Percentiles rank a stretch among this genome's conserved stretches.
Evolutionary conservation across 30 jellyfish, hydroid and myxozoan genomes (phyloP).

Genomic region (Mastigias papua): DNA sequence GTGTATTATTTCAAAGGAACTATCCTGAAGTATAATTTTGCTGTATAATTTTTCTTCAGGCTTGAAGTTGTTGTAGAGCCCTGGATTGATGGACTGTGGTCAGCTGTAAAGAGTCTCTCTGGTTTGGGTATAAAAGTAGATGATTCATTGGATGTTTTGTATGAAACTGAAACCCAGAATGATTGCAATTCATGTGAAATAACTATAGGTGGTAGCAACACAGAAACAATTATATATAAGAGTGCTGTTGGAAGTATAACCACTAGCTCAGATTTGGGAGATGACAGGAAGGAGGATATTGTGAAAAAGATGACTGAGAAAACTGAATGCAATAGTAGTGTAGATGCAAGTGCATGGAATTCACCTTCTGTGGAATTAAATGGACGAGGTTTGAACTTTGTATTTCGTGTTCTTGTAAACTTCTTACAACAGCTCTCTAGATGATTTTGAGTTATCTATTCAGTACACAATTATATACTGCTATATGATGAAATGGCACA

Average conservation of each 20-base stretch:
- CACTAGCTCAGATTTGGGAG: neutral
- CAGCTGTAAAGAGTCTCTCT: conserved; percentile 67
- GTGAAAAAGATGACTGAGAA: neutral
- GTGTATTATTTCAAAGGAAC: neutral
- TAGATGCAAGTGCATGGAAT: conserved; percentile 16
- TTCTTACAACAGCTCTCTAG: neutral
- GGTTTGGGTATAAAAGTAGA: neutral
- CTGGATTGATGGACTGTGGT: conserved; percentile 96
- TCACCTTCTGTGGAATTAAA: conserved; percentile 8
- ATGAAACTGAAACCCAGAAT: neutral
- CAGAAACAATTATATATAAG: neutral
- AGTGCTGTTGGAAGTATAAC: neutral
- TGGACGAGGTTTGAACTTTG: conserved; percentile 48
- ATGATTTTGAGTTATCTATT: no score
- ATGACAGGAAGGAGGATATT: neutral
- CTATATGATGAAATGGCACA: no score
- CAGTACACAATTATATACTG: no score
- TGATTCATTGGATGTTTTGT: neutral
- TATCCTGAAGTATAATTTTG: neutral
- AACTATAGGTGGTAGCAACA: neutral
- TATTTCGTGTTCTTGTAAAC: neutral
- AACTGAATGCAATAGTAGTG: neutral
- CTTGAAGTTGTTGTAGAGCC: conserved; percentile 97
- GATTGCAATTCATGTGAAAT: neutral
- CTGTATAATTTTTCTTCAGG: conserved; percentile 33